phyloP scores from a whole-genome alignment of 64 coral and sea anemone species.

The Stylophora pistillata region DNA sequence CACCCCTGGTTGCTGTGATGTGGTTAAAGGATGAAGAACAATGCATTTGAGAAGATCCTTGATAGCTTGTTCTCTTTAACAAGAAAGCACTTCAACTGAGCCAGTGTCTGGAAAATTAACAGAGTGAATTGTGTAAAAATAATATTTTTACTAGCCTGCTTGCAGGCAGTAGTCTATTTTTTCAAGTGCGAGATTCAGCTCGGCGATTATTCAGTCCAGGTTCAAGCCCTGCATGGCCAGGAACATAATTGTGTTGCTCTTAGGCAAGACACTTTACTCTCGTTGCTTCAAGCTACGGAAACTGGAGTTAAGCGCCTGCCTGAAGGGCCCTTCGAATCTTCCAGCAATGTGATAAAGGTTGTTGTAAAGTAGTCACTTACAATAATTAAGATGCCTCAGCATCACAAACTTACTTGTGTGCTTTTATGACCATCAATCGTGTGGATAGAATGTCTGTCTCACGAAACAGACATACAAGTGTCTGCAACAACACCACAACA shows the following conservation, averaged over 20 bases:
- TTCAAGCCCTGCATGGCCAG: too few species aligned
- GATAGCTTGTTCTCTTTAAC: slow-evolving; percentile 39
- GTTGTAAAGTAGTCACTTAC: too few species aligned
- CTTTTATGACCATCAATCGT: slow-evolving; percentile 73
- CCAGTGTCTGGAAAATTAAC: not conserved
- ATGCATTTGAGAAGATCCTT: slow-evolving; percentile 13
- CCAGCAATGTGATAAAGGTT: too few species aligned
- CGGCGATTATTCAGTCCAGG: too few species aligned
- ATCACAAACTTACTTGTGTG: slow-evolving; percentile 71
- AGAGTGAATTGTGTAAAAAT: not conserved
- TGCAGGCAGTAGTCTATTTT: too few species aligned
- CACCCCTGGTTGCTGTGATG: not conserved
- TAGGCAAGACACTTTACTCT: too few species aligned
- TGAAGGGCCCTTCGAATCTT: too few species aligned
- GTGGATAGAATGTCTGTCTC: slow-evolving; percentile 85
- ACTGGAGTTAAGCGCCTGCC: too few species aligned
- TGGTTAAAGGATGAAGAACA: slow-evolving; percentile 19
- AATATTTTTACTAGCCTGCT: not conserved
- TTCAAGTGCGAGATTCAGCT: too few species aligned
- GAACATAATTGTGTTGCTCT: too few species aligned
- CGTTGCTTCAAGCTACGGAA: too few species aligned
- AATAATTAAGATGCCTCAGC: too few species aligned
- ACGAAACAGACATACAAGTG: slow-evolving; percentile 81
- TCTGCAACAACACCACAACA: slow-evolving; percentile 82
- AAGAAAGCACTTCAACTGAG: not conserved